Conservation (phyloP, 1,140 invertebrate genomes). For the Penaeus chinensis region DNA sequence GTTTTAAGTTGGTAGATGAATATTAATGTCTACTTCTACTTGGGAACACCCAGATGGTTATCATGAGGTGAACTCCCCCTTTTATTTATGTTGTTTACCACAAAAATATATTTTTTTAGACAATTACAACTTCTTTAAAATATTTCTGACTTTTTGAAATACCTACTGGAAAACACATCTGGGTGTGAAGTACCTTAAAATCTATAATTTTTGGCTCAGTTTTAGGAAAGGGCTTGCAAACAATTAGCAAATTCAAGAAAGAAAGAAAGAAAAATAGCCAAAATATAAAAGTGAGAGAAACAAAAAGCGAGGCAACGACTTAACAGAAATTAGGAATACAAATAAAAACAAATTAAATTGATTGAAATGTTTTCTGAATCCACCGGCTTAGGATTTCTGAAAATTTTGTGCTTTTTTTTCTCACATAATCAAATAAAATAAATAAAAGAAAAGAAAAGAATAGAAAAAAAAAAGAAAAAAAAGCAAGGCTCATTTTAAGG, state of each 20-base stretch:
- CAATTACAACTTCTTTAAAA: background rate
- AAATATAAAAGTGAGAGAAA: too few relatives aligned
- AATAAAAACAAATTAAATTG: too few relatives aligned
- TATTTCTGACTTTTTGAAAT: background rate
- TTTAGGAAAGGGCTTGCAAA: slow-evolving; percentile 14
- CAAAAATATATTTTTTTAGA: background rate
- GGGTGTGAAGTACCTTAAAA: slow-evolving; percentile 47
- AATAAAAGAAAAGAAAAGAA: too few relatives aligned
- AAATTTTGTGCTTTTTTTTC: too few relatives aligned
- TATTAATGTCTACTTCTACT: slow-evolving; percentile 49
- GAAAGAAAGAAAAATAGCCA: background rate
- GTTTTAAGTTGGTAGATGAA: slow-evolving; percentile 37
- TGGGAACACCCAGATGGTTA: slow-evolving; percentile 55
- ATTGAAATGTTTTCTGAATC: too few relatives aligned
- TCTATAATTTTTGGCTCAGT: slow-evolving; percentile 59
- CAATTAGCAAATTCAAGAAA: slow-evolving; percentile 12
- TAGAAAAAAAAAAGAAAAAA: too few relatives aligned
- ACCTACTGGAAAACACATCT: slow-evolving; percentile 32
- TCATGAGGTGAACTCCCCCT: too few relatives aligned
- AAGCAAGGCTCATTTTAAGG: too few relatives aligned
- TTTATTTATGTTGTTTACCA: background rate
- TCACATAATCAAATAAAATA: too few relatives aligned
- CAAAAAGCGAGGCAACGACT: too few relatives aligned
- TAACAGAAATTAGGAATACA: too few relatives aligned
- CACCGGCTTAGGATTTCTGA: too few relatives aligned